Conservation (phyloP, 2,113 vertebrate genomes). For the Pelusios castaneus region DNA sequence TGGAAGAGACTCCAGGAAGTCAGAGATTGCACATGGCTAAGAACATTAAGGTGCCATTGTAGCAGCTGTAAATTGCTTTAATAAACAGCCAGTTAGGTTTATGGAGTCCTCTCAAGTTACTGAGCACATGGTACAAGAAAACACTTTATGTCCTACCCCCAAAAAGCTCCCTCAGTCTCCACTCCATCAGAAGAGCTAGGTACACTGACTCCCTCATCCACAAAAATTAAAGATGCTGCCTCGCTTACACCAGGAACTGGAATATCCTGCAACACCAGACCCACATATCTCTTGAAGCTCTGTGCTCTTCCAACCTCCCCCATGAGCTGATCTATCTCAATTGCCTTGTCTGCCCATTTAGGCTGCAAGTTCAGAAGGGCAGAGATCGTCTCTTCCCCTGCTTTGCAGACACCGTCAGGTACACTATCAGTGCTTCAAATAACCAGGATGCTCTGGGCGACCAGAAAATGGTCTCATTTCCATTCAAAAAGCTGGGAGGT, state of each 20-base stretch:
- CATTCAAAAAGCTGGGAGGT: conserved; percentile 5
- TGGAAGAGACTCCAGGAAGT: background rate
- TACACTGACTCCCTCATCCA: background rate
- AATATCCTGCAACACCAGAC: conserved; percentile 3
- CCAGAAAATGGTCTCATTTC: conserved; percentile 4
- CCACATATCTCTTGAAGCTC: background rate
- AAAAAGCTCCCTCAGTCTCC: background rate
- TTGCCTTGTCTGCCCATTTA: conserved; percentile 14
- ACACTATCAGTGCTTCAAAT: background rate
- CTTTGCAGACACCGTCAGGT: background rate
- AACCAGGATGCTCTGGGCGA: background rate
- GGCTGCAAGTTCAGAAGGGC: conserved; percentile 8
- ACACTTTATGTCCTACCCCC: background rate
- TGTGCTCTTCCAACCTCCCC: background rate
- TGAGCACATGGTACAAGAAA: background rate
- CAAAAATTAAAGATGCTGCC: background rate
- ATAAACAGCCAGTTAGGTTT: background rate
- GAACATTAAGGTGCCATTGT: background rate
- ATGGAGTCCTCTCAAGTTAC: background rate
- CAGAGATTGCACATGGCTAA: background rate
- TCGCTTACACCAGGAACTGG: conserved; percentile 27
- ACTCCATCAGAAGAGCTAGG: background rate
- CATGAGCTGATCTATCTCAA: background rate
- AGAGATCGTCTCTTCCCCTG: conserved; percentile 53
- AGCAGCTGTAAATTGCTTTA: background rate